Percentiles rank a stretch among this genome's conserved stretches.
Evolutionary conservation across 2,888 invertebrate genomes (phyloP).

Genomic region (Xestobium rufovillosum): DNA sequence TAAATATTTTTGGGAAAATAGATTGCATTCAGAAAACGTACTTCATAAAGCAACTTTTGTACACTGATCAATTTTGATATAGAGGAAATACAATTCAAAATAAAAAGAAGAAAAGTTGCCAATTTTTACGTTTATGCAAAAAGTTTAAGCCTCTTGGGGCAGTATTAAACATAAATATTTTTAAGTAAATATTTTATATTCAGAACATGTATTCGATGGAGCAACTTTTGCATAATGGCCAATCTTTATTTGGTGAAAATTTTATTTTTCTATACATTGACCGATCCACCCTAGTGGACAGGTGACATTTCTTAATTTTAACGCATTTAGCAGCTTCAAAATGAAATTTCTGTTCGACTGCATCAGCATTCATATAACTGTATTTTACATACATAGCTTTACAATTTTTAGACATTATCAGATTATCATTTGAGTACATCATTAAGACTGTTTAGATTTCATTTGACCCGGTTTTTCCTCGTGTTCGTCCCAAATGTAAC

Average conservation of each 20-base stretch:
- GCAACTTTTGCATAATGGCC: slow-evolving; percentile 2
- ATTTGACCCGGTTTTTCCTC: not conserved
- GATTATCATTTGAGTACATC: too few species aligned
- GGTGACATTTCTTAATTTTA: not conserved
- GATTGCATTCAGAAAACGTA: not conserved
- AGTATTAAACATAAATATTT: slow-evolving; percentile 2
- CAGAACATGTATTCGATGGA: slow-evolving; percentile 3
- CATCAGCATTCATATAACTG: too few species aligned
- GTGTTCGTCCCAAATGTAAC: not conserved
- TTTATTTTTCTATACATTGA: slow-evolving; percentile 2
- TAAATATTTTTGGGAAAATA: slow-evolving; percentile 1
- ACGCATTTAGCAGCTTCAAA: too few species aligned
- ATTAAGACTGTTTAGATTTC: not conserved
- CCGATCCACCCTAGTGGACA: slow-evolving; percentile 2
- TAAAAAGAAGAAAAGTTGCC: slow-evolving; percentile 1
- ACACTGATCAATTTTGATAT: slow-evolving; percentile 3
- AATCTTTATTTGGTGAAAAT: slow-evolving; percentile 1
- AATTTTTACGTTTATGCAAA: slow-evolving; percentile 1
- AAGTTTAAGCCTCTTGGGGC: slow-evolving; percentile 1
- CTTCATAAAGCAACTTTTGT: slow-evolving; percentile 1
- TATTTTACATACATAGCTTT: too few species aligned
- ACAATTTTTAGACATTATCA: too few species aligned
- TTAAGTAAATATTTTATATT: not conserved
- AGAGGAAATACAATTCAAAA: slow-evolving; percentile 1
- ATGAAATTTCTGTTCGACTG: too few species aligned